These are phyloP conservation scores for Lepidurus packardi DNA, from an alignment of 1,140 invertebrate genomes.

Conservation along the genomic window DNA sequence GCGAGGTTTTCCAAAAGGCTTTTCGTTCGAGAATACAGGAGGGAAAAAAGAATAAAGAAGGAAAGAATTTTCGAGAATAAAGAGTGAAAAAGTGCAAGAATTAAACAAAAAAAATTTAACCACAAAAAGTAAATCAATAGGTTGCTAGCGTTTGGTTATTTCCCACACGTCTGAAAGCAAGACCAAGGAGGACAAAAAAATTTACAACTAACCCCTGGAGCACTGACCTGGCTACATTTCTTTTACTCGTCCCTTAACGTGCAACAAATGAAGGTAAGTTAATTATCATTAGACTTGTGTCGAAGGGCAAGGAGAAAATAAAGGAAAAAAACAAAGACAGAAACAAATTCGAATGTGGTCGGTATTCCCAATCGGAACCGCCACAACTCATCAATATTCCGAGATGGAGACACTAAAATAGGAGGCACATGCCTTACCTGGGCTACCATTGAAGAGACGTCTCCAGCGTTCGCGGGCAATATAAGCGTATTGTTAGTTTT, in stretches of 20 bases:
- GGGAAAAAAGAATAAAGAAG: too few species aligned
- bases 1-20: not conserved
- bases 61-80: too few species aligned
- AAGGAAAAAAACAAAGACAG: not conserved
- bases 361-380: not conserved
- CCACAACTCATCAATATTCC: conserved; percentile 15
- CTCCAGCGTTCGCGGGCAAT: conserved; percentile 80
- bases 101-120: not conserved
- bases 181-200: not conserved
- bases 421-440: conserved; percentile 57
- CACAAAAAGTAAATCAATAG: not conserved
- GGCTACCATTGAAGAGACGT: conserved; percentile 74
- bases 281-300: not conserved
- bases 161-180: not conserved
- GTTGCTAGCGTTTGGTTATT: not conserved
- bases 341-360: not conserved
- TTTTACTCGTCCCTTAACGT: not conserved
- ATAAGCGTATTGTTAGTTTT: conserved; percentile 92
- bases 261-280: not conserved
- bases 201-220: not conserved
- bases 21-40: not conserved
- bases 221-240: not conserved
- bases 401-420: conserved; percentile 31
- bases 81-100: not conserved
- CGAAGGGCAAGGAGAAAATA: not conserved